A percentile compares a stretch with the other conserved stretches of the same genome.
phyloP scores from a whole-genome alignment of 2,113 vertebrate genomes.

The Addax nasomaculatus region DNA sequence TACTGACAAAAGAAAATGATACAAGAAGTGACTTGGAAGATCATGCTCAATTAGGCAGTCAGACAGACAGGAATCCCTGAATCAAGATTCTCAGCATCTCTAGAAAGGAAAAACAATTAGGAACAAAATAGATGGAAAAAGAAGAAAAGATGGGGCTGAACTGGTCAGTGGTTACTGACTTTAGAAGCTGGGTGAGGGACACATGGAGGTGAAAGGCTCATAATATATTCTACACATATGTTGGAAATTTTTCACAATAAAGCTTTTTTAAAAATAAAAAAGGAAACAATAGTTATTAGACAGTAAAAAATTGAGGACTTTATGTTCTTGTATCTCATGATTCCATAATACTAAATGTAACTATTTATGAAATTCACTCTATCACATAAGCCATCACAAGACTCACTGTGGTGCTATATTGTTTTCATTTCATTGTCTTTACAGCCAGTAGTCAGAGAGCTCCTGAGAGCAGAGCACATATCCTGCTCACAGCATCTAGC shows the following conservation, averaged over 20 bases:
- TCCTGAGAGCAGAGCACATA: not conserved
- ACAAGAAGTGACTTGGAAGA: not conserved
- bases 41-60: not conserved
- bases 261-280: not conserved
- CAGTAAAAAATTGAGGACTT: not conserved
- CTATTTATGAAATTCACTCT: conserved; percentile 46
- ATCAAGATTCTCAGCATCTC: not conserved
- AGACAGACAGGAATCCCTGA: not conserved
- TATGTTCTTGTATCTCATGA: conserved; percentile 16
- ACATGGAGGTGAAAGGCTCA: not conserved
- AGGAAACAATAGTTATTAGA: not conserved
- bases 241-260: conserved; percentile 22
- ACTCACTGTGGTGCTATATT: not conserved
- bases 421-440: conserved; percentile 32
- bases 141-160: not conserved
- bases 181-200: not conserved
- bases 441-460: not conserved
- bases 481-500: not conserved
- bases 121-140: not conserved
- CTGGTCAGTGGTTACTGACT: not conserved
- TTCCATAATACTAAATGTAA: conserved; percentile 53
- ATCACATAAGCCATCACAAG: not conserved
- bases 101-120: not conserved
- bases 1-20: not conserved
- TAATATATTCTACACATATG: not conserved